Conservation (phyloP, 2,888 invertebrate species). For the Cremastinae sp. region DNA sequence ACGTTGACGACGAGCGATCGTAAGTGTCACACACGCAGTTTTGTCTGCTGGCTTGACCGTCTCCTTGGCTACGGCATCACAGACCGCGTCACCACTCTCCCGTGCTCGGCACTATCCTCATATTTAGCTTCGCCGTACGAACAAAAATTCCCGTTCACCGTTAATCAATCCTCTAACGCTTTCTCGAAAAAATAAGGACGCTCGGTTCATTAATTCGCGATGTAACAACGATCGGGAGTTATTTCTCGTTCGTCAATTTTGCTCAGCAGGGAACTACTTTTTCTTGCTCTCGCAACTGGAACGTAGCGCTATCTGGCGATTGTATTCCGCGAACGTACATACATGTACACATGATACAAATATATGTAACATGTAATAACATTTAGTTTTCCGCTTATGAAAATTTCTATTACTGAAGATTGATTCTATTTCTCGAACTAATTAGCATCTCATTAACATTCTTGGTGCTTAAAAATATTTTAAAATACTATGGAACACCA, state of each 20-base stretch:
- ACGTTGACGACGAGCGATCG: conserved; percentile 72
- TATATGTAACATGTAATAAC: too few species aligned
- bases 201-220: conserved; percentile 8
- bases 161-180: background rate
- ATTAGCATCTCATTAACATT: background rate
- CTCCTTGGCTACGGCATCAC: conserved; percentile 80
- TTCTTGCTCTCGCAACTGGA: conserved; percentile 41
- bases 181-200: background rate
- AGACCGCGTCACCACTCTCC: conserved; percentile 69
- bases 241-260: conserved; percentile 16
- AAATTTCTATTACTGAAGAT: background rate
- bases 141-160: background rate
- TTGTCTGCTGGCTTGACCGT: conserved; percentile 75
- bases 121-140: background rate
- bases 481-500: conserved; percentile 19
- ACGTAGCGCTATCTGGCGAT: conserved; percentile 50
- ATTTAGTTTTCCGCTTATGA: too few species aligned
- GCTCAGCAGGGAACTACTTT: conserved; percentile 63
- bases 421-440: background rate
- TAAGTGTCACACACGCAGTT: conserved; percentile 72
- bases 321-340: conserved; percentile 1
- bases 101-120: background rate
- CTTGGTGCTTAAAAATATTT: conserved; percentile 1
- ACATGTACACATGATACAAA: background rate
- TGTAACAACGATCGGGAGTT: background rate